Conservation (phyloP, 2,888 invertebrate genomes). For the Tuberolachnus salignus region DNA sequence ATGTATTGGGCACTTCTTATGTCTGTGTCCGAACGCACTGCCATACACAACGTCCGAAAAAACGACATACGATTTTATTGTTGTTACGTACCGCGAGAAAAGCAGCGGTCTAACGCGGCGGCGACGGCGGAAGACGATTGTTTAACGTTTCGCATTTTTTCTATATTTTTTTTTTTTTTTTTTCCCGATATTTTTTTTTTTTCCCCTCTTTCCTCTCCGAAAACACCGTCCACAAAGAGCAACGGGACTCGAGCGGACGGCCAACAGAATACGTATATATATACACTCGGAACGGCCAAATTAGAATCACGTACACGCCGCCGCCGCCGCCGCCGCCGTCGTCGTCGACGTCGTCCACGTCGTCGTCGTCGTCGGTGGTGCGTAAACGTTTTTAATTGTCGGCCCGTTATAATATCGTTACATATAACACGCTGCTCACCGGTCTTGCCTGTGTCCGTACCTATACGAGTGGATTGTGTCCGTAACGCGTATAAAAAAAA, state of each 20-base stretch:
- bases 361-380: background rate
- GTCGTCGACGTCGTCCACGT: too few species aligned
- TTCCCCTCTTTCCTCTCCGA: slow-evolving; percentile 11
- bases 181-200: background rate
- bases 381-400: slow-evolving; percentile 53
- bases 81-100: too few species aligned
- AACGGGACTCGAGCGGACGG: slow-evolving; percentile 46
- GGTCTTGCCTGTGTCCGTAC: background rate
- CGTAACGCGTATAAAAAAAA: too few species aligned
- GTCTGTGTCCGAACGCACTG: too few species aligned
- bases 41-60: too few species aligned
- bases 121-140: background rate
- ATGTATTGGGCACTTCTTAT: too few species aligned
- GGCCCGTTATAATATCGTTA: slow-evolving; percentile 40
- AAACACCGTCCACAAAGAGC: slow-evolving; percentile 32
- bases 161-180: background rate
- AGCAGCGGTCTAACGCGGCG: background rate
- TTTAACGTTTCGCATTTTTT: background rate
- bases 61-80: background rate
- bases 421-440: background rate
- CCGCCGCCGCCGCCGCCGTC: too few species aligned
- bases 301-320: slow-evolving; percentile 47
- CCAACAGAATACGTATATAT: background rate
- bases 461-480: background rate
- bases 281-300: slow-evolving; percentile 11